A percentile compares a stretch with the other conserved stretches of the same genome.
Conservation (phyloP, 1,140 invertebrate species). For the Aphelenchoides avenae region DNA sequence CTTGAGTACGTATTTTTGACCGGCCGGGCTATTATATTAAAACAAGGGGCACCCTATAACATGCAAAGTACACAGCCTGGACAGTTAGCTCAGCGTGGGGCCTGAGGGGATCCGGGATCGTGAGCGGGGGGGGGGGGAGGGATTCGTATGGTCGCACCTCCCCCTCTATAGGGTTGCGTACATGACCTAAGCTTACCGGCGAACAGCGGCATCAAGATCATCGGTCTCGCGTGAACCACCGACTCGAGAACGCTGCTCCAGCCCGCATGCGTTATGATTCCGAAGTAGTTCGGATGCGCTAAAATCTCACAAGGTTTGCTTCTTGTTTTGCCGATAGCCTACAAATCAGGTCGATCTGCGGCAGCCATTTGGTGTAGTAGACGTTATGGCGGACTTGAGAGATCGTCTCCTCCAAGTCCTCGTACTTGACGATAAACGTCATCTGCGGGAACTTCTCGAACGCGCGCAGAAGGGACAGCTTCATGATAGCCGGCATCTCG, state of each 20-base stretch:
- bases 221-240: conserved; percentile 22
- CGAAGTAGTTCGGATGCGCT: conserved; percentile 34
- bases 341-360: conserved; percentile 37
- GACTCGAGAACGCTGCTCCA: conserved; percentile 35
- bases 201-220: conserved; percentile 41
- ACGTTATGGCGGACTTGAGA: conserved; percentile 23
- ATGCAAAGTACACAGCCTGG: no score
- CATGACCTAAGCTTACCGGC: conserved; percentile 15
- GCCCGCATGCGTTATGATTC: conserved; percentile 33
- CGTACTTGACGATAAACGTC: conserved; percentile 35
- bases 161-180: neutral
- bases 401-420: conserved; percentile 10
- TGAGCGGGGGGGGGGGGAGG: no score
- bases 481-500: conserved; percentile 42
- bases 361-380: conserved; percentile 28
- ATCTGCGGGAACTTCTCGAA: conserved; percentile 19
- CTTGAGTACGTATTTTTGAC: no score
- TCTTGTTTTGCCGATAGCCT: conserved; percentile 12
- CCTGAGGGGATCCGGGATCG: no score
- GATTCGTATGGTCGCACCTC: no score
- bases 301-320: conserved; percentile 9
- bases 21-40: conserved; percentile 1
- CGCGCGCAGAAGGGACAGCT: conserved; percentile 21
- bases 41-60: conserved; percentile 1
- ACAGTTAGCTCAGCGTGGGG: no score